These are phyloP conservation scores for Oxyscelio sp. DNA, from an alignment of 2,888 invertebrate species.

Conservation along the genomic window DNA sequence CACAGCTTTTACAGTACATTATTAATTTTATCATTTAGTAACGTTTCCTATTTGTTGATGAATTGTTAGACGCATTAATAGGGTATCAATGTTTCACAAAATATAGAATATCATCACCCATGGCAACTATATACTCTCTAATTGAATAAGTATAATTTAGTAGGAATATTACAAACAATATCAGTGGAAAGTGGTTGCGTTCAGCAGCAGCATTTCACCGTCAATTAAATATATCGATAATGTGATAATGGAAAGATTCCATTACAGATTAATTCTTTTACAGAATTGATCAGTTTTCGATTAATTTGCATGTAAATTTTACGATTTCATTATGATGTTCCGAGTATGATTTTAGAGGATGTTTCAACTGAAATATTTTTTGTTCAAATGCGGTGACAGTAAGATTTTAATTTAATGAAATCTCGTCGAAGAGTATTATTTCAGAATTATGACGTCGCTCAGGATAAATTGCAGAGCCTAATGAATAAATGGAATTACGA, in stretches of 20 bases:
- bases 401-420: constrained; percentile 19
- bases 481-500: constrained; percentile 6
- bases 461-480: constrained; percentile 4
- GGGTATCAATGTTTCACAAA: constrained; percentile 13
- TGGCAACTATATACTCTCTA: constrained; percentile 4
- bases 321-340: constrained; percentile 40
- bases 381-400: constrained; percentile 7
- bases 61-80: constrained; percentile 20
- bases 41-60: constrained; percentile 18
- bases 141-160: constrained; percentile 30
- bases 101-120: constrained; percentile 2
- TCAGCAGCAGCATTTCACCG: constrained; percentile 12
- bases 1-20: too few relatives aligned
- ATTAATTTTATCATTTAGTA: too few relatives aligned
- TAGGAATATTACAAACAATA: constrained; percentile 36
- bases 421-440: constrained; percentile 25
- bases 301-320: constrained; percentile 16
- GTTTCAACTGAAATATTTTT: neutral
- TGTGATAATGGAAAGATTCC: constrained; percentile 32
- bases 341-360: neutral
- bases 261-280: constrained; percentile 49
- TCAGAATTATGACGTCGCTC: neutral
- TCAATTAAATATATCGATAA: constrained; percentile 30
- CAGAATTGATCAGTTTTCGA: constrained; percentile 18
- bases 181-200: constrained; percentile 4